A percentile compares a stretch with the other conserved stretches of the same genome.
Evolutionary conservation across 2,888 invertebrate species (phyloP).

Genomic region (Zygaena filipendulae): DNA sequence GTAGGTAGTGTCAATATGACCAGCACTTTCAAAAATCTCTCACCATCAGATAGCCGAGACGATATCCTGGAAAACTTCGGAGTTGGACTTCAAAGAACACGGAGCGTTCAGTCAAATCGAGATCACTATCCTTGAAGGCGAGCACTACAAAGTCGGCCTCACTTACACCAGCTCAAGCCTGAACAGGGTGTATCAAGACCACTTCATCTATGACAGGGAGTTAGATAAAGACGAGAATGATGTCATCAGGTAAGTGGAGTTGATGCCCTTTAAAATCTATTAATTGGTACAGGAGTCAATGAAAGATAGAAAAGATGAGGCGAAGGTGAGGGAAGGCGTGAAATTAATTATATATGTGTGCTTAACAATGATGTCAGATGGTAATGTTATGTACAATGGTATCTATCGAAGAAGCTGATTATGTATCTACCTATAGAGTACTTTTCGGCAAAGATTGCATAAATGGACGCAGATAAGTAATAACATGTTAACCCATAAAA

Average conservation of each 20-base stretch:
- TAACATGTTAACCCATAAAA: too few species aligned
- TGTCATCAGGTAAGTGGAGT: conserved; percentile 31
- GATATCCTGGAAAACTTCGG: conserved; percentile 34
- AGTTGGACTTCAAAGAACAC: conserved; percentile 50
- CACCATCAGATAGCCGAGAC: conserved; percentile 62
- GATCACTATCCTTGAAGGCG: conserved; percentile 42
- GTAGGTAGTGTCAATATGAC: conserved; percentile 1
- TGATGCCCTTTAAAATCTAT: too few species aligned
- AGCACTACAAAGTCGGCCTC: conserved; percentile 44
- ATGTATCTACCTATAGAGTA: too few species aligned
- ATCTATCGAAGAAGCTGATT: too few species aligned
- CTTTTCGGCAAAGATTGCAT: too few species aligned
- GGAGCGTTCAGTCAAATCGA: conserved; percentile 52
- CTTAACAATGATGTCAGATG: too few species aligned
- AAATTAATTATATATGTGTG: too few species aligned
- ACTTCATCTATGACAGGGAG: conserved; percentile 32
- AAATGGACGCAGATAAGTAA: too few species aligned
- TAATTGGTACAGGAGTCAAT: too few species aligned
- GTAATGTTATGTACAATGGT: too few species aligned
- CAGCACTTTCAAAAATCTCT: not conserved
- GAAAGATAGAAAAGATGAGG: too few species aligned
- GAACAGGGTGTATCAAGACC: conserved; percentile 36
- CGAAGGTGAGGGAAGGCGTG: too few species aligned
- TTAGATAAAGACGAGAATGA: conserved; percentile 35
- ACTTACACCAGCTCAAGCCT: conserved; percentile 46